phyloP scores from a whole-genome alignment of 1,140 invertebrate genomes.

The Hylaeus volcanicus region DNA sequence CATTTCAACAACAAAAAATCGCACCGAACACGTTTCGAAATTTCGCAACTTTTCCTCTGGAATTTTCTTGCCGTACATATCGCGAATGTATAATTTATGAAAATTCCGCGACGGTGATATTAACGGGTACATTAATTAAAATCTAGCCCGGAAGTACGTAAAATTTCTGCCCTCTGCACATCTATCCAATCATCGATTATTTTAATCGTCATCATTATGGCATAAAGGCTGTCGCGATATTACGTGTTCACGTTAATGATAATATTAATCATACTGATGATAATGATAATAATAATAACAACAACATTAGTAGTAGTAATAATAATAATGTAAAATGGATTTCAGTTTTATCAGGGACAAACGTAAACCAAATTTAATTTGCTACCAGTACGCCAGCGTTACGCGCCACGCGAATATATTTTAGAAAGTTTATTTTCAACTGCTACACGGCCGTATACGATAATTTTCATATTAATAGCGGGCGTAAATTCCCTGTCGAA shows the following conservation, averaged over 20 bases:
- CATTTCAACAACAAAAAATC: neutral
- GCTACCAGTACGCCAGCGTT: neutral
- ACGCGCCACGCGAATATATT: conserved; percentile 31
- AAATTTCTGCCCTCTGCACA: conserved; percentile 3
- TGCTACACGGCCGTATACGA: conserved; percentile 39
- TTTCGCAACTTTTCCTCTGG: too few species aligned
- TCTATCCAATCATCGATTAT: conserved; percentile 35
- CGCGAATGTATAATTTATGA: neutral
- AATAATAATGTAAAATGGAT: conserved; percentile 46
- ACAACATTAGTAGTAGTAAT: neutral
- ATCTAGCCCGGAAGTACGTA: conserved; percentile 14
- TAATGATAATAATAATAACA: neutral
- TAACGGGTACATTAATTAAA: conserved; percentile 29
- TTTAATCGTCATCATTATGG: conserved; percentile 49
- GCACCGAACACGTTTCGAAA: too few species aligned
- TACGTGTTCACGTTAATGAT: conserved; percentile 19
- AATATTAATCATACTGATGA: neutral
- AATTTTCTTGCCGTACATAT: too few species aligned
- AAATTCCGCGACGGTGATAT: conserved; percentile 6
- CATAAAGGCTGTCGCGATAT: conserved; percentile 37
- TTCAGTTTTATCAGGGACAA: conserved; percentile 38
- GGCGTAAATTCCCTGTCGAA: conserved; percentile 36
- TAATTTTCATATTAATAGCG: conserved; percentile 51
- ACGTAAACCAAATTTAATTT: conserved; percentile 50
- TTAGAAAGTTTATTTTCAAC: conserved; percentile 52